These are phyloP conservation scores for Thinocorus orbignyianus DNA, from an alignment of 2,113 vertebrate genomes.

Conservation along the genomic window DNA sequence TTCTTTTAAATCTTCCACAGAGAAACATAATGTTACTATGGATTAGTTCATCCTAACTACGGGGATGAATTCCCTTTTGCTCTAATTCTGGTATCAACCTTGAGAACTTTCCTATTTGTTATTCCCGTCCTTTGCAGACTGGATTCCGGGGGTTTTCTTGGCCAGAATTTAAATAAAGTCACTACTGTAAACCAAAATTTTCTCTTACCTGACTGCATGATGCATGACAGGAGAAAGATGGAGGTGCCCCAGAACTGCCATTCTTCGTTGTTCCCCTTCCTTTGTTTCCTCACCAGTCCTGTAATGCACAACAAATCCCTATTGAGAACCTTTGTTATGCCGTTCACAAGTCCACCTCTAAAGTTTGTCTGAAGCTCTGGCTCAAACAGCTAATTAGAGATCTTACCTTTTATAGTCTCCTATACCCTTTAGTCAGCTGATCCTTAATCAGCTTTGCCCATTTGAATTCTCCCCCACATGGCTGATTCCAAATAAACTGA, in stretches of 20 bases:
- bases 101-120: not conserved
- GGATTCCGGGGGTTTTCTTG: not conserved
- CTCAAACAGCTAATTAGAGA: constrained; percentile 28
- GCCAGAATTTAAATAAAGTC: not conserved
- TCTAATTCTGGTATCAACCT: not conserved
- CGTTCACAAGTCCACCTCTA: not conserved
- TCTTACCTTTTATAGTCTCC: not conserved
- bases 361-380: not conserved
- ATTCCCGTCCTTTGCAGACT: not conserved
- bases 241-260: not conserved
- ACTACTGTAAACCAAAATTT: not conserved
- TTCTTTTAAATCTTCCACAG: not conserved
- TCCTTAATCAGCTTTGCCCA: constrained; percentile 6
- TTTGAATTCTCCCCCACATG: not conserved
- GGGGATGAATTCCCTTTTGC: not conserved
- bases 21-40: not conserved
- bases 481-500: not conserved
- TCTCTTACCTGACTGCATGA: not conserved
- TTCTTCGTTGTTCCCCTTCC: not conserved
- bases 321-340: not conserved
- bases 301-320: not conserved
- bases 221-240: not conserved
- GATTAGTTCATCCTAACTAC: not conserved
- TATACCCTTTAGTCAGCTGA: not conserved
- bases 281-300: not conserved